These are phyloP conservation scores for Anoplolepis gracilipes DNA, from an alignment of 1,140 invertebrate genomes.

Conservation along the genomic window DNA sequence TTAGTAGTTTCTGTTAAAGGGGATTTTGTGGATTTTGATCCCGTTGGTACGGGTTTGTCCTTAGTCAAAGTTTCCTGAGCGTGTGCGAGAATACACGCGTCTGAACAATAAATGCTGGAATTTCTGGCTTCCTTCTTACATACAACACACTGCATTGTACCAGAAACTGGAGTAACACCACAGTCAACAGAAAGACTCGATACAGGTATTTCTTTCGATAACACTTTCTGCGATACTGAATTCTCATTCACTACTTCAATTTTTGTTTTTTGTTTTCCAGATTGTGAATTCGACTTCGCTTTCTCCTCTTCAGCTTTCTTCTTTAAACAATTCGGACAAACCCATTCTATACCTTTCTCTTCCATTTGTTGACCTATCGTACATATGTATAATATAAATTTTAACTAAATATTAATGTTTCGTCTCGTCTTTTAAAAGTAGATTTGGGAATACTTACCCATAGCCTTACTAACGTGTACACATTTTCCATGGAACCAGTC, in stretches of 20 bases:
- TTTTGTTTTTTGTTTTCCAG: slow-evolving; percentile 63
- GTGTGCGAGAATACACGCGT: slow-evolving; percentile 94
- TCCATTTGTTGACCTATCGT: slow-evolving; percentile 93
- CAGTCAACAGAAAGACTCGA: slow-evolving; percentile 9
- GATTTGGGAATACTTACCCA: slow-evolving; percentile 87
- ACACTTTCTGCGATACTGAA: neutral
- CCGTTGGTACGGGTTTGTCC: slow-evolving; percentile 78
- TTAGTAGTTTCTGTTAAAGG: slow-evolving; percentile 78
- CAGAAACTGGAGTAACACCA: slow-evolving; percentile 57
- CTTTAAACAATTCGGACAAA: slow-evolving; percentile 94
- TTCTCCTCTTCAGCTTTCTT: slow-evolving; percentile 86
- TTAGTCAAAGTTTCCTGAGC: slow-evolving; percentile 90
- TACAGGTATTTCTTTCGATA: slow-evolving; percentile 40
- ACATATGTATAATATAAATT: neutral
- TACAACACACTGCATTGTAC: slow-evolving; percentile 89
- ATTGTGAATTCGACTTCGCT: slow-evolving; percentile 38
- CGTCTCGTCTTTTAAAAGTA: neutral
- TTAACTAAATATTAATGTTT: slow-evolving; percentile 27
- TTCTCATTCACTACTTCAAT: slow-evolving; percentile 40
- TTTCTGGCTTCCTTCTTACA: slow-evolving; percentile 90
- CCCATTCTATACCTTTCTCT: slow-evolving; percentile 94
- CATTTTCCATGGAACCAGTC: slow-evolving; percentile 99
- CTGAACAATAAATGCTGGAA: slow-evolving; percentile 94
- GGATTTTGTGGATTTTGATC: slow-evolving; percentile 77
- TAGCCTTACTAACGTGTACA: slow-evolving; percentile 96